Evolutionary conservation across 2,113 vertebrate genomes (phyloP).

Genomic region (Pseudorectes ferrugineus): DNA sequence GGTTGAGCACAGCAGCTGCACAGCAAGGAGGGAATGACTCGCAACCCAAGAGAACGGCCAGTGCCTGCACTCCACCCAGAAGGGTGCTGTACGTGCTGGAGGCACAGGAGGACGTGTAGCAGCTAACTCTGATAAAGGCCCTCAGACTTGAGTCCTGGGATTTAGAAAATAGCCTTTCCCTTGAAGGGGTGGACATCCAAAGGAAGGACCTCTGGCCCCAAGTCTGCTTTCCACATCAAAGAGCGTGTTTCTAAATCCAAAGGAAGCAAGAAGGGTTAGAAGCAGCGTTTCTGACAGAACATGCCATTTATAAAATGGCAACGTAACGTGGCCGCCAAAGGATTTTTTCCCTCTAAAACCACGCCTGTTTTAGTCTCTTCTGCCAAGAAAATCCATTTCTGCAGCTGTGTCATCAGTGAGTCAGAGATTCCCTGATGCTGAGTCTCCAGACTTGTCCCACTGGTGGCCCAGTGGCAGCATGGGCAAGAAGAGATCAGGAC

Average conservation of each 20-base stretch:
- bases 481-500: neutral
- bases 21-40: neutral
- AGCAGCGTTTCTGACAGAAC: neutral
- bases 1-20: neutral
- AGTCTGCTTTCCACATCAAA: neutral
- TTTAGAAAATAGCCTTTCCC: neutral
- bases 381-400: neutral
- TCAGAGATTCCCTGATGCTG: neutral
- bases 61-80: neutral
- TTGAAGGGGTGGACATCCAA: neutral
- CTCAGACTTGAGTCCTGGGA: neutral
- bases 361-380: neutral
- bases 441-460: neutral
- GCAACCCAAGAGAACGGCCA: neutral
- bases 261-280: neutral
- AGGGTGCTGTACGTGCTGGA: rapidly evolving
- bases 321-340: rapidly evolving
- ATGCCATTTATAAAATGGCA: neutral
- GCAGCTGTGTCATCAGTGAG: neutral
- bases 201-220: neutral
- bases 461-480: neutral
- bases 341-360: neutral
- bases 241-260: neutral
- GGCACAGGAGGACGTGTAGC: neutral
- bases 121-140: neutral